phyloP scores from a whole-genome alignment of 2,113 vertebrate species.

The Climacteris rufus region DNA sequence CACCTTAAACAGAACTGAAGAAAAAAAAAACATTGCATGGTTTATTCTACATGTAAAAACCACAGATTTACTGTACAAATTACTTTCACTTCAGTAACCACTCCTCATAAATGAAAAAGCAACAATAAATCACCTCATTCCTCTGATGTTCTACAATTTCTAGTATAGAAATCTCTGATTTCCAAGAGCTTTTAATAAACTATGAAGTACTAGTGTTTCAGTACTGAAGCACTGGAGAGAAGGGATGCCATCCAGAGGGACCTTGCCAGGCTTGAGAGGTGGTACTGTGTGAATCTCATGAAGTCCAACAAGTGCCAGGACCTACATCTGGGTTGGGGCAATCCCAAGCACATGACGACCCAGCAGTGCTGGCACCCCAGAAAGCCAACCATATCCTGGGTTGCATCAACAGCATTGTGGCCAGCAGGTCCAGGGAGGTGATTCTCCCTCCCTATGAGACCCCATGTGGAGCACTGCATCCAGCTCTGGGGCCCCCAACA shows the following conservation, averaged over 20 bases:
- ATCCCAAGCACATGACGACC: neutral
- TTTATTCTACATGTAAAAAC: fast-evolving
- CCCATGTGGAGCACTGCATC: neutral
- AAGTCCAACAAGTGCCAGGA: neutral
- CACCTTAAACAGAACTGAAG: constrained; percentile 93
- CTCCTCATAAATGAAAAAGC: neutral
- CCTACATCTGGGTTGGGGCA: neutral
- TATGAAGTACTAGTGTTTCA: neutral
- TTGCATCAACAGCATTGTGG: neutral
- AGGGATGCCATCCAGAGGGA: neutral
- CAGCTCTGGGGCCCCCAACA: neutral
- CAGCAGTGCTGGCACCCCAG: neutral
- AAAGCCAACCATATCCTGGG: neutral
- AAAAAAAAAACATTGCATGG: neutral
- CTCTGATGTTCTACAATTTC: neutral
- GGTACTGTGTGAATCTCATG: neutral
- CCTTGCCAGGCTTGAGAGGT: neutral
- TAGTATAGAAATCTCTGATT: neutral
- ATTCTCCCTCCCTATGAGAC: neutral
- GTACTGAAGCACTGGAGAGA: neutral
- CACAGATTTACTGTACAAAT: neutral
- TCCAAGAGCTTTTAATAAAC: neutral
- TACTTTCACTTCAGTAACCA: neutral
- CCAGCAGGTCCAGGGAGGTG: neutral
- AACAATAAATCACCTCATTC: neutral